Conservation (phyloP, 2,113 vertebrate genomes). For the Ptyas mucosa region DNA sequence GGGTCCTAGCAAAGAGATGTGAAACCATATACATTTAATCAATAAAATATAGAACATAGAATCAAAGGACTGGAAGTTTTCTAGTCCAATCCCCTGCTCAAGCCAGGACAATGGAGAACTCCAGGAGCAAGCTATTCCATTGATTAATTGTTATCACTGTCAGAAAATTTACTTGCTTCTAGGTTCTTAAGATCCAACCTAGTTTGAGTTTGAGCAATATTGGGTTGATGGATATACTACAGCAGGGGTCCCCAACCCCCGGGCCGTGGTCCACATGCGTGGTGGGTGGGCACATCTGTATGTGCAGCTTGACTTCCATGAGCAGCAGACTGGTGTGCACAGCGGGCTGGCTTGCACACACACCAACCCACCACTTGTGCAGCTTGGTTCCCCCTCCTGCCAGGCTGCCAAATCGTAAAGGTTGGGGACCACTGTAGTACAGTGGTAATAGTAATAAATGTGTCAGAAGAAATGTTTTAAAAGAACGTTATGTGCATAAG, state of each 20-base stretch:
- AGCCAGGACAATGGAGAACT: too few relatives aligned
- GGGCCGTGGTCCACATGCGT: too few relatives aligned
- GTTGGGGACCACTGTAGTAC: background rate
- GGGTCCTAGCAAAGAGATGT: background rate
- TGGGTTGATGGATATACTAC: too few relatives aligned
- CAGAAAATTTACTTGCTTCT: too few relatives aligned
- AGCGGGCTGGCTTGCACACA: background rate
- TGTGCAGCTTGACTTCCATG: background rate
- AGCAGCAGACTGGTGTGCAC: background rate
- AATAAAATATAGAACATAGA: background rate
- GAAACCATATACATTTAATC: background rate
- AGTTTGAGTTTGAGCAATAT: too few relatives aligned
- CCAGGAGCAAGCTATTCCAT: too few relatives aligned
- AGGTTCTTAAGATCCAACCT: too few relatives aligned
- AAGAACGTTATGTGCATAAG: background rate
- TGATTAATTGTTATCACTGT: too few relatives aligned
- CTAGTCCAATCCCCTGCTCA: too few relatives aligned
- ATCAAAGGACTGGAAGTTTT: too few relatives aligned
- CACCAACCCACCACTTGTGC: background rate
- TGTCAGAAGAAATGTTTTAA: background rate
- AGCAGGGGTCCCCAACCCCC: too few relatives aligned
- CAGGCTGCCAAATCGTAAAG: background rate
- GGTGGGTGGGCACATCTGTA: background rate
- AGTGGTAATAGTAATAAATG: background rate
- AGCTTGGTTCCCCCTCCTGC: background rate